Evolutionary conservation across 1,140 invertebrate genomes (phyloP), one percentile per base, ranked within the genome.

Genomic region (Caenorhabditis inopinata): DNA sequence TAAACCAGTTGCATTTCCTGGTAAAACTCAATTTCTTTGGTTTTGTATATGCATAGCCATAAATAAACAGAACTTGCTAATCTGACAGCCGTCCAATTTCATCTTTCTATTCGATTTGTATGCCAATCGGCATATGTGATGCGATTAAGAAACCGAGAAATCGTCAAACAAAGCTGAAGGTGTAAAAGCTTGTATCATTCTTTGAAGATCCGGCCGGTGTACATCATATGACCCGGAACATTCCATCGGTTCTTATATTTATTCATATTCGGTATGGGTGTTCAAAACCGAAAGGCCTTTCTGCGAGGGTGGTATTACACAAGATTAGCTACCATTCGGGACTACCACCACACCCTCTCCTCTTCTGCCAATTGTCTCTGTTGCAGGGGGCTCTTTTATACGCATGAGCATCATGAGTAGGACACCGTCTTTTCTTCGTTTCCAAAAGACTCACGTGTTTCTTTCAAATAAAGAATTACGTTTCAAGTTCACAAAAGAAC

Each of bases 101-200:
- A 9, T 62, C 21, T 29, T 29, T 62, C 35, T 62, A 38, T 32
- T 68, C n/a, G 58, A 68, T 38, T 68, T 68, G 29, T 68, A 68
- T 68, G 58, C 58, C 58, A 68, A 68, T 68, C 58, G 58, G 58
- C 25, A 68, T 32, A 38, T 68, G 38, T 68, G 38, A 68, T 68
- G 58, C 38, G 58, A 68, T 68, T 68, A 68, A 32, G 38, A 68
- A 42, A 7, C 27, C 29, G 51, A 58, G 51, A 35, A 21, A 18
- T 38, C n/a, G 25, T 68, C 58, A 68, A 68, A 68, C 58, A 68
- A 68, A 68, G 7, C 27, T 12, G 29, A n/a, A 14, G 38, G n/a
- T n/a, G n/a, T n/a, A 42, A 42, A 42, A 7, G 38, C 38, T 42
- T 42, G 38, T 42, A 42, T 42, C 1, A 7, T 68, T 58, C 27